Evolutionary conservation across 2,888 invertebrate genomes (phyloP).

Genomic region (Patella caerulea): DNA sequence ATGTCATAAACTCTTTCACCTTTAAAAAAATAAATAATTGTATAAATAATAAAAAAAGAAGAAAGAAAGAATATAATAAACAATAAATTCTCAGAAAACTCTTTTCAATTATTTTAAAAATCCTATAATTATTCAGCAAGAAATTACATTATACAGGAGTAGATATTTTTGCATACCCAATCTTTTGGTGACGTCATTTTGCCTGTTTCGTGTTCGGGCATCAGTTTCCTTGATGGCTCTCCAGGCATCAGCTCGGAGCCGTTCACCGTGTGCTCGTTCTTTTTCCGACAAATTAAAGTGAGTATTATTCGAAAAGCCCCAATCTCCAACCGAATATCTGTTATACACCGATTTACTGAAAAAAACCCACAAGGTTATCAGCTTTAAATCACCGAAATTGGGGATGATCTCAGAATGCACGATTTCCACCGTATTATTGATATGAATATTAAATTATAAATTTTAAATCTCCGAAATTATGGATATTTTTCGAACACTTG

Average conservation of each 20-base stretch:
- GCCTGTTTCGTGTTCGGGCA: constrained; percentile 66
- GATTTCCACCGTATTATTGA: constrained; percentile 78
- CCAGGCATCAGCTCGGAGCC: constrained; percentile 67
- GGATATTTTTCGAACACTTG: not conserved
- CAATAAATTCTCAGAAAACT: no score
- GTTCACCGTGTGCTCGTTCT: constrained; percentile 78
- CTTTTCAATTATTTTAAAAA: no score
- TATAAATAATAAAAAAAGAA: no score
- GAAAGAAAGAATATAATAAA: not conserved
- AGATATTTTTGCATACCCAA: constrained; percentile 75
- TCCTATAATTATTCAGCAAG: no score
- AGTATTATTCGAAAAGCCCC: constrained; percentile 84
- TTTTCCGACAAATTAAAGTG: constrained; percentile 89
- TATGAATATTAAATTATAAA: not conserved
- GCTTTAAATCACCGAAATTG: not conserved
- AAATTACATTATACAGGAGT: no score
- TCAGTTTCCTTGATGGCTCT: constrained; percentile 71
- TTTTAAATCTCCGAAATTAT: not conserved
- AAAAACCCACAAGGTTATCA: not conserved
- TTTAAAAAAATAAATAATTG: constrained; percentile 34
- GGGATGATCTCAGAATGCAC: constrained; percentile 77
- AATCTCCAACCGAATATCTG: constrained; percentile 87
- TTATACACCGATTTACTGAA: constrained; percentile 78
- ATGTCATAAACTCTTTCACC: constrained; percentile 60
- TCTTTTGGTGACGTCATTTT: constrained; percentile 85